These are phyloP conservation scores for Brienomyrus longianalis DNA, from an alignment of 2,113 vertebrate species.

Conservation along the genomic window DNA sequence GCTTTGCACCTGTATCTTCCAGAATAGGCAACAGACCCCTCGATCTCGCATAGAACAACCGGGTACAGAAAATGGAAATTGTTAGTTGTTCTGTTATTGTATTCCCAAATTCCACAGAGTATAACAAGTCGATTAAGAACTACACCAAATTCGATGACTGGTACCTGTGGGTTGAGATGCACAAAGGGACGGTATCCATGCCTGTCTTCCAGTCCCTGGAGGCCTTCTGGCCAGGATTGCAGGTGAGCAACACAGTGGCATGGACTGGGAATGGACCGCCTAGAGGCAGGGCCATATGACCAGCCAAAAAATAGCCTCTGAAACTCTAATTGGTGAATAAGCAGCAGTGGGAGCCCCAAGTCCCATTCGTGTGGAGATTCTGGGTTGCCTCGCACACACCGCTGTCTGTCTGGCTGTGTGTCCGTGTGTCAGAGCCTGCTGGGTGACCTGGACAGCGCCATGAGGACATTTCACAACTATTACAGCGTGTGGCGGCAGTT, in stretches of 20 bases:
- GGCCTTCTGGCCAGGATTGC: slow-evolving; percentile 94
- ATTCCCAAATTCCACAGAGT: slow-evolving; percentile 60
- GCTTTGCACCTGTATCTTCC: background rate
- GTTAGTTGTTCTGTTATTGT: background rate
- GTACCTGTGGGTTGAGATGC: slow-evolving; percentile 99
- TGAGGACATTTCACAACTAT: slow-evolving; percentile 92
- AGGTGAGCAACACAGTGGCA: slow-evolving; percentile 60
- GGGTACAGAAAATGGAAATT: background rate
- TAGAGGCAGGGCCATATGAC: background rate
- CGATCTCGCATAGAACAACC: background rate
- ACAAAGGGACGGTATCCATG: slow-evolving; percentile 96
- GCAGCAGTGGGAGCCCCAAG: background rate
- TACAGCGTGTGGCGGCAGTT: slow-evolving; percentile 97
- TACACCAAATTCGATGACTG: slow-evolving; percentile 97
- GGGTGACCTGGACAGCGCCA: slow-evolving; percentile 82
- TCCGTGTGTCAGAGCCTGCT: slow-evolving; percentile 71
- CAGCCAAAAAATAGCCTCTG: background rate
- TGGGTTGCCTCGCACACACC: background rate
- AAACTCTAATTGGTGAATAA: background rate
- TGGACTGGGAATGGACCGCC: background rate
- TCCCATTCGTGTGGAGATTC: background rate
- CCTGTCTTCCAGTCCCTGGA: slow-evolving; percentile 95
- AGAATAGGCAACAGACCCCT: background rate
- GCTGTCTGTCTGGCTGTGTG: background rate
- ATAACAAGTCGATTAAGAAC: slow-evolving; percentile 85